A percentile compares a stretch with the other conserved stretches of the same genome.
These are phyloP conservation scores for Eidolon dupreanum DNA, from an alignment of 2,797 vertebrate species.

Conservation along the genomic window DNA sequence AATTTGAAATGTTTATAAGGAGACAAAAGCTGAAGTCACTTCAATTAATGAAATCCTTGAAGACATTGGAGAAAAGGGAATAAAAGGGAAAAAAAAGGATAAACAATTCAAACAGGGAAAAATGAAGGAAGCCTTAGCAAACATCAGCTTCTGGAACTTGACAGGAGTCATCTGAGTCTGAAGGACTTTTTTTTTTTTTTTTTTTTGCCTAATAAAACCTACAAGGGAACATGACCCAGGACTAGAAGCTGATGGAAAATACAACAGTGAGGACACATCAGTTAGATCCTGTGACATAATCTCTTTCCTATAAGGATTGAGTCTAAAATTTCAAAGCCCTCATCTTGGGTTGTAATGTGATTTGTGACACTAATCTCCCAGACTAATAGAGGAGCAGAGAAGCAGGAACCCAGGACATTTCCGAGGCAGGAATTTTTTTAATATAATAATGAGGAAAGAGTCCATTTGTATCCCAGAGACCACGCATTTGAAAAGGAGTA, in stretches of 20 bases:
- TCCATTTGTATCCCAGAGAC: background rate
- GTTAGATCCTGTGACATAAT: background rate
- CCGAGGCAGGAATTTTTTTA: background rate
- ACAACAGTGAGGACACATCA: background rate
- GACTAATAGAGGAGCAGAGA: background rate
- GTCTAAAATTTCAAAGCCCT: background rate
- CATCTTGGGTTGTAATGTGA: background rate
- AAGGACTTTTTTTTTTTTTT: background rate
- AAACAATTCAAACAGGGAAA: background rate
- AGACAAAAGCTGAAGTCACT: background rate
- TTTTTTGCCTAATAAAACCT: background rate
- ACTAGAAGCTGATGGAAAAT: background rate
- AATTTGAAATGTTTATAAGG: background rate
- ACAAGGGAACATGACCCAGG: background rate
- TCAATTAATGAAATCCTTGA: background rate
- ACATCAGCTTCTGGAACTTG: background rate
- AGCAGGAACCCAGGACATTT: background rate
- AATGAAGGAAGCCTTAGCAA: slow-evolving; percentile 13
- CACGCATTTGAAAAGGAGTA: slow-evolving; percentile 5
- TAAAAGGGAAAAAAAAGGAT: background rate
- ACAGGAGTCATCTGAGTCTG: background rate
- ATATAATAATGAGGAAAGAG: background rate
- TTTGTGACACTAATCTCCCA: background rate
- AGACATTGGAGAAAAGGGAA: background rate
- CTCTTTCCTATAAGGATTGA: background rate